These are phyloP conservation scores for Agonopterix heracliana DNA, from an alignment of 2,888 invertebrate species.

Conservation along the genomic window DNA sequence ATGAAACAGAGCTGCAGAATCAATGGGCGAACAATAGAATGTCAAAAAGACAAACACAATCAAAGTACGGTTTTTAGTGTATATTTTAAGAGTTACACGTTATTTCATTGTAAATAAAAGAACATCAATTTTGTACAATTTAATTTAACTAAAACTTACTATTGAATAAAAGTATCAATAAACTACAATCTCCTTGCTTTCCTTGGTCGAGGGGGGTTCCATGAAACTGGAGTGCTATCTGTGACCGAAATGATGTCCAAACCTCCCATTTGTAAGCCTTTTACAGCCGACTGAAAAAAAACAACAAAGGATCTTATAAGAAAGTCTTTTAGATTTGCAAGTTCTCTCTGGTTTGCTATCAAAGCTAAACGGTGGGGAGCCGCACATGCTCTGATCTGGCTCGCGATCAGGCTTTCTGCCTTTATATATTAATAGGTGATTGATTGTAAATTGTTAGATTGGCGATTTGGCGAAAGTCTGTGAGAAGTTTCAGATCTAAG, in stretches of 20 bases:
- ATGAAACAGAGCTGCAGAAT: conserved; percentile 94
- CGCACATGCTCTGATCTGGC: no score
- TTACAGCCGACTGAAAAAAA: conserved; percentile 87
- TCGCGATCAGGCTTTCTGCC: no score
- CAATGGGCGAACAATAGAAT: conserved; percentile 94
- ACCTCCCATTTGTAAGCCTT: conserved; percentile 95
- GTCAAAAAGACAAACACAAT: conserved; percentile 91
- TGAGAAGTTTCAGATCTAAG: no score
- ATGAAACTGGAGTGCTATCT: conserved; percentile 91
- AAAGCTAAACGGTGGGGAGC: no score
- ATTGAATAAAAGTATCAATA: conserved; percentile 12
- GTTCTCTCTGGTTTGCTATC: no score
- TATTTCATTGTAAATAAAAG: conserved; percentile 6
- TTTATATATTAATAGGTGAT: no score
- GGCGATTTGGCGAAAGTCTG: no score
- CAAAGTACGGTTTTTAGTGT: conserved; percentile 94
- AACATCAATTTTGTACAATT: conserved; percentile 7
- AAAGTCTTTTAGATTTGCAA: no score
- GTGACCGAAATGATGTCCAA: conserved; percentile 93
- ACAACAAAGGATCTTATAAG: neutral
- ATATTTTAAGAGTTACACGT: neutral
- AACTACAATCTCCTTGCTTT: conserved; percentile 89
- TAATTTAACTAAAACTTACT: conserved; percentile 8
- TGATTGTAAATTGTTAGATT: no score
- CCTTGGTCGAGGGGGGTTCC: conserved; percentile 87